Base-by-base conservation (phyloP, 2,797 vertebrate genomes). In the Siniperca undulata region DNA sequence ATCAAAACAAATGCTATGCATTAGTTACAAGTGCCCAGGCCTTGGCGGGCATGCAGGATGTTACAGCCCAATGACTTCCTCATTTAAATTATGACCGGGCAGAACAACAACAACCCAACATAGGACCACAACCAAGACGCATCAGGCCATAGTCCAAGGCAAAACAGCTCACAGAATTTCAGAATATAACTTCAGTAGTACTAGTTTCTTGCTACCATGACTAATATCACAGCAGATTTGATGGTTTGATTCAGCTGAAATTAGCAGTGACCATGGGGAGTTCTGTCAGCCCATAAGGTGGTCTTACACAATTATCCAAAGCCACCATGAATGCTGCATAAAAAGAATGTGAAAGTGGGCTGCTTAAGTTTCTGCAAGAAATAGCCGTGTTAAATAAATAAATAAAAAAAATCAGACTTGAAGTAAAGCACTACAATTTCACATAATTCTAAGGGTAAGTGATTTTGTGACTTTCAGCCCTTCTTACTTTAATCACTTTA, bases 401-500 rank as follows among this genome's bases (percentile, higher is more conserved):
- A 40, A 62, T 10, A 0, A 48, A 70, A 75, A 38, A 78, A 72
- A 40, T 30, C 12, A 30, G 19, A 46, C 42, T 24, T 27, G 22
- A 83, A 75, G 60, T 3, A 20, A 83, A 65, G 66, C 77, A 34
- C 5, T 56, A 7, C 22, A 60, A 69, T 90, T 86, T 65, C 67
- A 59, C 36, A 67, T 67, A 60, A 64, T 74, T 87, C 80, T 61
- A 19, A 88, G 86, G 87, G 65, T 86, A 89, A 93, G 85, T 40
- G 81, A 90, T 82, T 79, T 70, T 56, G 81, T 69, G 87, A 91
- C 91, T 92, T 90, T 82, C 78, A 88, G 78, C 77, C 83, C 74
- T 80, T 87, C 86, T 82, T 70, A 73, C 90, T 94, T 92, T 88
- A 92, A 93, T 92, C 92, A 92, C 90, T 92, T 91, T 91, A 76